Percentiles rank a stretch among this genome's conserved stretches.
These are phyloP conservation scores for Tetragonula carbonaria DNA, from an alignment of 2,888 invertebrate genomes.

Conservation along the genomic window DNA sequence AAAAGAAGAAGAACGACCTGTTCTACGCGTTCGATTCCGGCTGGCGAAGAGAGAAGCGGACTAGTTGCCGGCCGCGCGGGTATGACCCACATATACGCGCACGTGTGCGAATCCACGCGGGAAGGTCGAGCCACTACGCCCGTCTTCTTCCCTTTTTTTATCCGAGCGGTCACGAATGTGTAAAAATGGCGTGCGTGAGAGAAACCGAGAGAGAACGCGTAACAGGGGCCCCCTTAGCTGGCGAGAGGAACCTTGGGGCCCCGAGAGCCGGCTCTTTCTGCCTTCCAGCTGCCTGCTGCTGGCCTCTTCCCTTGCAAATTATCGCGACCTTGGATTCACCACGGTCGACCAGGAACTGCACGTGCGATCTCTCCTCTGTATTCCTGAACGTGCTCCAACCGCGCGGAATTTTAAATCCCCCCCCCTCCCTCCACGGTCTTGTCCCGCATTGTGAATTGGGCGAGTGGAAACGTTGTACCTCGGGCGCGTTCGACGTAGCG, in stretches of 20 bases:
- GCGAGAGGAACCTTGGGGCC: constrained; percentile 70
- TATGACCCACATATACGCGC: constrained; percentile 75
- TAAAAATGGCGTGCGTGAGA: constrained; percentile 52
- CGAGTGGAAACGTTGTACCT: too few species aligned
- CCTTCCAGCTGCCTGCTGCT: constrained; percentile 72
- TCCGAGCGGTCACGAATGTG: constrained; percentile 57
- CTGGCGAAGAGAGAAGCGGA: constrained; percentile 7
- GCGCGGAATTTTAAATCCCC: constrained; percentile 16
- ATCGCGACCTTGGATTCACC: constrained; percentile 70
- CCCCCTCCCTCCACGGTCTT: too few species aligned
- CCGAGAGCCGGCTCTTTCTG: constrained; percentile 62
- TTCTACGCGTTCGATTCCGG: constrained; percentile 46
- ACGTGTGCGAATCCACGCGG: constrained; percentile 69
- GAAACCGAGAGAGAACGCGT: constrained; percentile 54
- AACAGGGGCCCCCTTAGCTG: constrained; percentile 69
- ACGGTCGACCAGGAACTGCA: constrained; percentile 54
- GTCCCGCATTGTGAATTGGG: too few species aligned
- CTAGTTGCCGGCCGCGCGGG: constrained; percentile 64
- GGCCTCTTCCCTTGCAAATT: constrained; percentile 68
- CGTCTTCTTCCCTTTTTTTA: constrained; percentile 54
- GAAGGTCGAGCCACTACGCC: constrained; percentile 64
- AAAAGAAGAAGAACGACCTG: constrained; percentile 35
- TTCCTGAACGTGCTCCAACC: background rate
- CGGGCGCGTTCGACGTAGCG: too few species aligned
- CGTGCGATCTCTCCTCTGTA: constrained; percentile 39